Evolutionary conservation across 2,797 vertebrate genomes (phyloP).

Genomic region (Parambassis ranga): DNA sequence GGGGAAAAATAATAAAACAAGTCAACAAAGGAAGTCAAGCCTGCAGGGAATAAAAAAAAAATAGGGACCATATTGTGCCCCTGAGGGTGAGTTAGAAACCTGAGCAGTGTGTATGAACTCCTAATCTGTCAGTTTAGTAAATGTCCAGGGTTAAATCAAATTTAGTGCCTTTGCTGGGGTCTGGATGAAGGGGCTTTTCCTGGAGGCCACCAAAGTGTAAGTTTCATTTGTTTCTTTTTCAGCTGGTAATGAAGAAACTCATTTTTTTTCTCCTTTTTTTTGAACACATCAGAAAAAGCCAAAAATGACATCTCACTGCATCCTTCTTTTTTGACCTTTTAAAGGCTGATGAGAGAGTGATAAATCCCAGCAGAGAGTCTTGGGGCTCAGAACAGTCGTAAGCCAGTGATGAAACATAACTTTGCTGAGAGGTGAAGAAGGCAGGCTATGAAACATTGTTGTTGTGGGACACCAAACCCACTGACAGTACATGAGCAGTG

Average conservation of each 20-base stretch:
- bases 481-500: neutral
- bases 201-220: neutral
- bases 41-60: slow-evolving; percentile 25
- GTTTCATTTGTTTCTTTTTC: no score
- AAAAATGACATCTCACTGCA: neutral
- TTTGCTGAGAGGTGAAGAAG: slow-evolving; percentile 13
- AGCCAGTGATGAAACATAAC: no score
- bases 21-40: slow-evolving; percentile 26
- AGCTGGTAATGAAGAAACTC: slow-evolving; percentile 14
- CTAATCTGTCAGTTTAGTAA: slow-evolving; percentile 56
- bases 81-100: slow-evolving; percentile 43
- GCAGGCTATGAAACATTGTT: slow-evolving; percentile 14
- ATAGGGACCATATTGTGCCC: slow-evolving; percentile 45
- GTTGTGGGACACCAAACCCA: slow-evolving; percentile 23
- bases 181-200: slow-evolving; percentile 16
- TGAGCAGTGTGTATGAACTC: slow-evolving; percentile 35
- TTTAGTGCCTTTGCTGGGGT: slow-evolving; percentile 60
- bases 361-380: neutral
- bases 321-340: neutral
- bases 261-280: neutral
- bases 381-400: slow-evolving; percentile 2
- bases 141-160: slow-evolving; percentile 68
- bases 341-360: neutral
- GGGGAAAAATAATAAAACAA: slow-evolving; percentile 25
- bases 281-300: neutral